Evolutionary conservation across 2,888 invertebrate genomes (phyloP).

Genomic region (Ctena decussata): DNA sequence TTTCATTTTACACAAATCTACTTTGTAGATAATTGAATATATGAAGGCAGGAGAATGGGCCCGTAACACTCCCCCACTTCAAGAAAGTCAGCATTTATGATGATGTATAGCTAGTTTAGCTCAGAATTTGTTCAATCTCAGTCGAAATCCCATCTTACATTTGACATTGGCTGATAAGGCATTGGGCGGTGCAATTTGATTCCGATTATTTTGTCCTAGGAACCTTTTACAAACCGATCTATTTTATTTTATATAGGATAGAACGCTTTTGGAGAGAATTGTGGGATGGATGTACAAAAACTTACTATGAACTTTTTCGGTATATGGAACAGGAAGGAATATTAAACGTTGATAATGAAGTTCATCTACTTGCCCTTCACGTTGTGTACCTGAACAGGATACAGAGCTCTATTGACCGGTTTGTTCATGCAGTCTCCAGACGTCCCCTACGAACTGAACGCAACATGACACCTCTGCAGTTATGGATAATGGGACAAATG

Average conservation of each 20-base stretch:
- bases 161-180: no score
- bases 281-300: constrained; percentile 34
- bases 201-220: no score
- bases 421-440: constrained; percentile 12
- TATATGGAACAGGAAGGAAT: constrained; percentile 33
- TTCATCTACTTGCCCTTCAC: constrained; percentile 26
- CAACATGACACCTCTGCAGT: constrained; percentile 31
- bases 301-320: constrained; percentile 26
- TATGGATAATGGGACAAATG: constrained; percentile 27
- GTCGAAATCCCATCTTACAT: no score
- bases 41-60: no score
- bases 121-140: no score
- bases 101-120: no score
- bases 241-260: constrained; percentile 35
- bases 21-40: no score
- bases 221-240: no score
- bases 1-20: no score
- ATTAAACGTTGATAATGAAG: constrained; percentile 34
- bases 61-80: no score
- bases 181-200: no score
- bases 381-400: constrained; percentile 34
- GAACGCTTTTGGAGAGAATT: constrained; percentile 48
- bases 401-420: constrained; percentile 19
- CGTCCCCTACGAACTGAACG: constrained; percentile 35
- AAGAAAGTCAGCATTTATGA: no score